A percentile compares a stretch with the other conserved stretches of the same genome.
phyloP scores from a whole-genome alignment of 2,888 invertebrate genomes.

The Anthophora plumipes region DNA sequence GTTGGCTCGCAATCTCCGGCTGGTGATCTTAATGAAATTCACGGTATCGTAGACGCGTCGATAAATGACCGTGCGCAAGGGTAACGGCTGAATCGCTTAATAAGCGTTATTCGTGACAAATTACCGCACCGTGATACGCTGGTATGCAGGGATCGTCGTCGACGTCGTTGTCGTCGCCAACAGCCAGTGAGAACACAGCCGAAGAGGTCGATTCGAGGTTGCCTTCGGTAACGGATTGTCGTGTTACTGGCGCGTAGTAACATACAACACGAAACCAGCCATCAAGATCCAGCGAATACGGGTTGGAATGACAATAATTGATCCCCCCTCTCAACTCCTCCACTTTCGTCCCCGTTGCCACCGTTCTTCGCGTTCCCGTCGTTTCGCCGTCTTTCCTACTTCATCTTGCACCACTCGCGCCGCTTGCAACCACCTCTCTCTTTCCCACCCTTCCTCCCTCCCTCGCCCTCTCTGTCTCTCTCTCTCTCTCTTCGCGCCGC shows the following conservation, averaged over 20 bases:
- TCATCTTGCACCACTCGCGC: neutral
- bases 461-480: neutral
- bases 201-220: slow-evolving; percentile 63
- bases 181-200: slow-evolving; percentile 48
- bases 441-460: too few relatives aligned
- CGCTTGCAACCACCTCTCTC: neutral
- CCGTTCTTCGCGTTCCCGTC: slow-evolving; percentile 45
- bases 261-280: slow-evolving; percentile 81
- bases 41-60: slow-evolving; percentile 80
- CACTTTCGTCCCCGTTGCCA: slow-evolving; percentile 28
- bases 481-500: neutral
- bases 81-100: slow-evolving; percentile 82
- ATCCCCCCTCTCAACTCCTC: slow-evolving; percentile 75
- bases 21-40: slow-evolving; percentile 80
- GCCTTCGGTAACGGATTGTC: slow-evolving; percentile 80
- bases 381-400: slow-evolving; percentile 27
- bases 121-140: slow-evolving; percentile 81
- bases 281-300: slow-evolving; percentile 79
- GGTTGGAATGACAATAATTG: slow-evolving; percentile 83
- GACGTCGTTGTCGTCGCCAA: slow-evolving; percentile 9
- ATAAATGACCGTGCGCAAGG: slow-evolving; percentile 79
- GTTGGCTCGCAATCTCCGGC: slow-evolving; percentile 73
- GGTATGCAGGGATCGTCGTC: slow-evolving; percentile 78
- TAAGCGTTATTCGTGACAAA: slow-evolving; percentile 84
- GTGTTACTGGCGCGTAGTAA: slow-evolving; percentile 74